These are phyloP conservation scores for Graptemys geographica DNA, from an alignment of 2,797 vertebrate species.

Conservation along the genomic window DNA sequence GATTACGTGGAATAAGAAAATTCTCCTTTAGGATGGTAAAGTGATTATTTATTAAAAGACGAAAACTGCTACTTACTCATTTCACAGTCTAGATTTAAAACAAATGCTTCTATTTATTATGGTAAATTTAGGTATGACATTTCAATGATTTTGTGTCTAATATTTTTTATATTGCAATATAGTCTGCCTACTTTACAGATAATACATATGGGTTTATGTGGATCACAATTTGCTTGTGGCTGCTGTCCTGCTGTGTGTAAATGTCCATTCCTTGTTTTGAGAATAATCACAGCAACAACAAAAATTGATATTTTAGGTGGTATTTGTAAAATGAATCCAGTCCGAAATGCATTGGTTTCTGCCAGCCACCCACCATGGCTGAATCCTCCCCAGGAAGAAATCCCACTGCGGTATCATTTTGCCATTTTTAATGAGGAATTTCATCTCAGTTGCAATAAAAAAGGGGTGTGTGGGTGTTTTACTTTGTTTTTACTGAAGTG, in stretches of 20 bases:
- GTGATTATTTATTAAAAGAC: constrained; percentile 17
- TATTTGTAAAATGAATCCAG: constrained; percentile 51
- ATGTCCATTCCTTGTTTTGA: constrained; percentile 35
- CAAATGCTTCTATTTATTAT: constrained; percentile 3
- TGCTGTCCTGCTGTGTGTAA: constrained; percentile 52
- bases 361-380: fast-evolving
- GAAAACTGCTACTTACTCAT: constrained; percentile 25
- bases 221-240: constrained; percentile 15
- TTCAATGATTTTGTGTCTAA: constrained; percentile 36
- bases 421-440: constrained; percentile 46
- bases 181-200: constrained; percentile 47
- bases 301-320: constrained; percentile 39
- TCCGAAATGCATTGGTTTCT: constrained; percentile 1
- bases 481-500: neutral
- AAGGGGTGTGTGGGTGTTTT: neutral
- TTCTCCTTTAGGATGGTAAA: constrained; percentile 38
- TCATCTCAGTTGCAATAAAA: constrained; percentile 6
- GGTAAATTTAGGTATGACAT: constrained; percentile 20
- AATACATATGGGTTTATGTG: constrained; percentile 53
- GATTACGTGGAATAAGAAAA: constrained; percentile 65
- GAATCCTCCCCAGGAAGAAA: constrained; percentile 35
- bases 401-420: constrained; percentile 23
- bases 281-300: constrained; percentile 26
- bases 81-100: neutral
- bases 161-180: constrained; percentile 59